These are phyloP conservation scores for Anguilla pacifica DNA, from an alignment of 2,797 vertebrate species.

Conservation along the genomic window DNA sequence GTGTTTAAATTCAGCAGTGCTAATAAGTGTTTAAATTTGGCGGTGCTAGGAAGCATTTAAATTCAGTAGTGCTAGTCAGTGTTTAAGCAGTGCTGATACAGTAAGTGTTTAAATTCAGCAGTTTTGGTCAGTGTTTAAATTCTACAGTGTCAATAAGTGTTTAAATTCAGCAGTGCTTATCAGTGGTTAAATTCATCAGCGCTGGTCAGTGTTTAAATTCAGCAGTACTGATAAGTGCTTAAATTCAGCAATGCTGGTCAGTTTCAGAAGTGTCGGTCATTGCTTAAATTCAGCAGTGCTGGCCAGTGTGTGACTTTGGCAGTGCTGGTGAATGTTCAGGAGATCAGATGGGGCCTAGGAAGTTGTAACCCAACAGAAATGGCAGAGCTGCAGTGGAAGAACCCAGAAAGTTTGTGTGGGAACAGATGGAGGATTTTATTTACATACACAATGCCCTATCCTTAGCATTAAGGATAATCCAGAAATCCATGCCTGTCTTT, in stretches of 20 bases:
- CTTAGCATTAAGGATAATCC: constrained; percentile 11
- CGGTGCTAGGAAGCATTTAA: neutral
- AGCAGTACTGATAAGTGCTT: too few relatives aligned
- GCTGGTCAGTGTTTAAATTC: too few relatives aligned
- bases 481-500: neutral
- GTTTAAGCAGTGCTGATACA: neutral
- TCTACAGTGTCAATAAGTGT: neutral
- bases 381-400: neutral
- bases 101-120: neutral
- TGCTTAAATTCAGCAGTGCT: neutral
- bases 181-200: too few relatives aligned
- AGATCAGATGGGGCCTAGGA: neutral
- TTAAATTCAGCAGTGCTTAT: neutral
- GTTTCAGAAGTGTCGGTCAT: neutral
- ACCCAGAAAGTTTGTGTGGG: neutral
- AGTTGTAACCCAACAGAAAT: neutral
- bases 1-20: neutral
- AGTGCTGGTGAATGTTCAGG: neutral
- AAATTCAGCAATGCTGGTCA: neutral
- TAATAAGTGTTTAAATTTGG: neutral
- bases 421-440: constrained; percentile 14
- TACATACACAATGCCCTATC: constrained; percentile 18
- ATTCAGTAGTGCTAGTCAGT: neutral
- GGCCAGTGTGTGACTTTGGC: neutral
- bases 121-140: neutral